Base-by-base conservation (phyloP, 23 tunicate species). In the Oikopleura dioica region DNA sequence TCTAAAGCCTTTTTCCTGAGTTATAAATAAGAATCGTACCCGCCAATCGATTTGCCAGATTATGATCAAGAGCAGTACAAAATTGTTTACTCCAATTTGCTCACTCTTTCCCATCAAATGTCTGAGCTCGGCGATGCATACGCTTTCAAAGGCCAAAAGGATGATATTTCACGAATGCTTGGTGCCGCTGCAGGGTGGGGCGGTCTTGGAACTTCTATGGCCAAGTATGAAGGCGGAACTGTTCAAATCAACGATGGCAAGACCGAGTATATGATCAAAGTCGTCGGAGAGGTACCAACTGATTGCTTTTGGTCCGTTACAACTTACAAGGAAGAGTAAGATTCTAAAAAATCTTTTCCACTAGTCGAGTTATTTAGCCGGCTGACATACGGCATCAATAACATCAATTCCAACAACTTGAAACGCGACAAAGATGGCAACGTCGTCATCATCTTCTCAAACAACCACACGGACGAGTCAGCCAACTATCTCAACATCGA, bases 141-240 rank as follows among this genome's bases (percentile, higher is more conserved):
- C n/a, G n/a, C n/a, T n/a, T n/a, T n/a, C n/a, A 23, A 55, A 1
- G 79, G 59, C 5, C 37, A 82, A 37, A 69, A 77, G 75, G 26
- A 5, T 0, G 85, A 87, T 38, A 82, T 79, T 23, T 78, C 82
- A 44, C 16, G 16, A 44, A 44, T 9, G 9, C 55, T 44, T 9
- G 72, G 72, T 63, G 72, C 26, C 5, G 72, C 72, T 28, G 72
- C 30, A 16, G 72, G 72, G 2, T 63, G 16, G 4, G 72, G 72
- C 26, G 72, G 72, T 23, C 2, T 63, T 24, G 30, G 30, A 24
- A 31, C 16, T 24, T 63, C 16, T 28, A 2, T 63, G 72, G 72
- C 72, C 33, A 2, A 16, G 16, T 63, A 63, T 28, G 26, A 2
- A 2, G 2, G 5, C 5, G 72, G 26, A 28, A 31, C 26, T 2